These are phyloP conservation scores for Helostoma temminkii DNA, from an alignment of 2,797 vertebrate genomes.

Conservation along the genomic window DNA sequence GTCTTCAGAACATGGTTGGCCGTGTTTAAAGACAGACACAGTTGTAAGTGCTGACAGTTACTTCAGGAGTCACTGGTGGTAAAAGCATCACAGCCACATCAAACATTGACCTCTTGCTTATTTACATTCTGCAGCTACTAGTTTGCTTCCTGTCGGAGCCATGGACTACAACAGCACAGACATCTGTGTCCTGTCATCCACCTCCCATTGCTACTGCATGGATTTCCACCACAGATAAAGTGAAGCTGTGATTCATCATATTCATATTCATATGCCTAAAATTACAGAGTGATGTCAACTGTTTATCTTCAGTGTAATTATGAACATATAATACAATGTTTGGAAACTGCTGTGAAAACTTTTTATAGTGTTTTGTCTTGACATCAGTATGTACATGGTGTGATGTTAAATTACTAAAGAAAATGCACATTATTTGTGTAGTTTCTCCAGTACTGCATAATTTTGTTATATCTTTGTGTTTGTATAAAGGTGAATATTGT, in stretches of 20 bases:
- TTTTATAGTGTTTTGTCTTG: slow-evolving; percentile 2
- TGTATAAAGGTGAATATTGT: slow-evolving; percentile 62
- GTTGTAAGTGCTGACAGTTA: slow-evolving; percentile 54
- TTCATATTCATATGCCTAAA: slow-evolving; percentile 5
- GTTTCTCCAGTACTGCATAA: slow-evolving; percentile 24
- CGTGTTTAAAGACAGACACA: slow-evolving; percentile 47
- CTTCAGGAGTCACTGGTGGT: slow-evolving; percentile 2
- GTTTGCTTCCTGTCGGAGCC: slow-evolving; percentile 38
- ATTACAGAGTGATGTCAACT: slow-evolving; percentile 3
- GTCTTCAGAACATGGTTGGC: slow-evolving; percentile 77
- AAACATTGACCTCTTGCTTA: slow-evolving; percentile 57
- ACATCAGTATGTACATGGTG: slow-evolving; percentile 1
- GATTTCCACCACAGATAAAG: slow-evolving; percentile 23
- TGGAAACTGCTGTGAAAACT: slow-evolving; percentile 32
- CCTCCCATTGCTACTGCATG: slow-evolving; percentile 3
- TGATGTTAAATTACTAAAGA: slow-evolving; percentile 18
- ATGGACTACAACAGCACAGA: slow-evolving; percentile 27
- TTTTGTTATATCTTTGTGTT: too few relatives aligned
- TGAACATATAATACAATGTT: slow-evolving; percentile 9
- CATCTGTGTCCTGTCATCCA: slow-evolving; percentile 30
- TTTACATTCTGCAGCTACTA: slow-evolving; percentile 53
- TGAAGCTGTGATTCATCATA: slow-evolving; percentile 26
- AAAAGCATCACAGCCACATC: slow-evolving; percentile 9
- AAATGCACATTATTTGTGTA: slow-evolving; percentile 3
- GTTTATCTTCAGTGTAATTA: neutral